Base-by-base conservation (phyloP, 2,113 vertebrate species). In the Xenopus laevis region DNA sequence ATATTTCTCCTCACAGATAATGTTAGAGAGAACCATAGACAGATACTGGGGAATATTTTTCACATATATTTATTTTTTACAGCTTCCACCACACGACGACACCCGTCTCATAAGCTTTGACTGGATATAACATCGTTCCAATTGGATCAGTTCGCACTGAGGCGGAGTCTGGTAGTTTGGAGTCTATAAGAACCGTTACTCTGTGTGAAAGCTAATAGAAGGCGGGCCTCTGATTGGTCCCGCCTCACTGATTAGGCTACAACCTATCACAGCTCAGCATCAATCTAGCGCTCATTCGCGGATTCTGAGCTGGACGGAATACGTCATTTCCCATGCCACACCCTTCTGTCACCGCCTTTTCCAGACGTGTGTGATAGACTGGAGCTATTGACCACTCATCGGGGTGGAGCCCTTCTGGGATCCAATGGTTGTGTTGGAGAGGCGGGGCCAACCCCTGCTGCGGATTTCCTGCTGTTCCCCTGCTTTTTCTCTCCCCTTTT, bases 381-480 rank as follows among this genome's bases (percentile, higher is more conserved):
- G 15, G 1, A 0, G 0, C 1, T 21, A 1, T n/a, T 1, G 12
- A 2, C 47, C 66, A 69, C 63, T 69, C 13, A 55, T 13, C 18
- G 1, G 0, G 40, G 18, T 8, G 53, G 68, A 53, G 78, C 62
- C 5, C 46, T 13, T 11, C 30, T 59, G 71, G 71, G 27, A 55
- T 68, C 53, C 72, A 76, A 77, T 71, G 64, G 61, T 67, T 67
- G 74, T 9, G 59, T 0, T 0, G 16, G 27, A 10, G 17, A 16
- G 67, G 65, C 50, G 30, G 27, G 58, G 62, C 33, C 7, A 58
- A 62, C 78, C 68, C 71, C 68, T 73, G 76, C 79, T 80, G 81
- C 79, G 70, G 58, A 57, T 72, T 77, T 64, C 78, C 81, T 79
- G 47, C 72, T 80, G 76, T 81, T 78, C 47, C 53, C 58, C 13